Base-by-base conservation (phyloP, 2,113 vertebrate species). In the Dasypus novemcinctus region DNA sequence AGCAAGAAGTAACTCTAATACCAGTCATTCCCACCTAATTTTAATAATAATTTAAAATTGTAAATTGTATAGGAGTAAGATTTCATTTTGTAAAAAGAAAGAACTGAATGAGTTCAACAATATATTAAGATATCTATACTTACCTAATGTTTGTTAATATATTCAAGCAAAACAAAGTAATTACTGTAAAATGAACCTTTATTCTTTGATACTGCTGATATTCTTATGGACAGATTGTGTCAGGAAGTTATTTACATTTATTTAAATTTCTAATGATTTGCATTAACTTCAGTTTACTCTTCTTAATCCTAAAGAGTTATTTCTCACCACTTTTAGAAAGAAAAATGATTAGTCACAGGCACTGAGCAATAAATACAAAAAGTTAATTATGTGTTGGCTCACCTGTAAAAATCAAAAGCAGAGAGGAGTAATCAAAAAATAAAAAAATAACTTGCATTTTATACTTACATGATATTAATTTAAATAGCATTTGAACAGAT, bases 101-200 rank as follows among this genome's bases (percentile, higher is more conserved):
- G 80, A 38, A 74, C 5, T 88, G 21, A 64, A 43, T 59, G 46
- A 80, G 11, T 75, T 90, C 10, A 95, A 61, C 4, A 66, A 80
- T 63, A 90, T 17, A 64, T 57, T 80, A 93, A n/a, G 14, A 21
- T 33, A 75, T 43, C 25, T 46, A 43, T 43, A 71, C 38, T 84
- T 12, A 29, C 13, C 63, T 64, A 64, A 12, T 64, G 63, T 31
- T 31, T 64, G 36, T 82, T 36, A 75, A 92, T 31, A 59, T 27
- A 74, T 80, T 31, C 23, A 83, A 74, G 66, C n/a, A 49, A 90
- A 93, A 87, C 7, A 86, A 93, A 81, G n/a, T 64, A 52, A 92
- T 69, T 38, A 78, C 29, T 91, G 36, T 83, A 74, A 74, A 64
- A 57, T 18, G 59, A 84, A 36, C 1, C 7, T 46, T 84, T 68